phyloP scores from a whole-genome alignment of 1,140 invertebrate species.

The Drosophila pachea region DNA sequence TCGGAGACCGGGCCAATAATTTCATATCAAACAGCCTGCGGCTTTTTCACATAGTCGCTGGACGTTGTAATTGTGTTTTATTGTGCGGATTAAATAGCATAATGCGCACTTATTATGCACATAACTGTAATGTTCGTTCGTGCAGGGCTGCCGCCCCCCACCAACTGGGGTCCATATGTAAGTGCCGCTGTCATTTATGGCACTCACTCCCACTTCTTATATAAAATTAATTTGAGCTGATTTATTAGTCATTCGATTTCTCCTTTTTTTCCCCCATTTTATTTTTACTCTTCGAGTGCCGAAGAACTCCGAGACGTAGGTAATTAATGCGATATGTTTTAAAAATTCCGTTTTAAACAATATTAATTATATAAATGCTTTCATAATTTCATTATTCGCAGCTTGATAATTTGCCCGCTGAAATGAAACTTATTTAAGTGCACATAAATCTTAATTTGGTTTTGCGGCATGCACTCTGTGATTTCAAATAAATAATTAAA shows the following conservation, averaged over 20 bases:
- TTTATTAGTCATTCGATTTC: conserved; percentile 45
- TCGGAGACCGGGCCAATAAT: conserved; percentile 15
- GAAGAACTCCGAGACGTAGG: conserved; percentile 21
- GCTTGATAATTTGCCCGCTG: conserved; percentile 45
- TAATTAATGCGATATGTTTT: conserved; percentile 50
- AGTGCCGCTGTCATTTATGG: conserved; percentile 32
- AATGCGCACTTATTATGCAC: conserved; percentile 60
- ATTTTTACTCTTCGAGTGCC: conserved; percentile 1
- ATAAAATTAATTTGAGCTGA: conserved; percentile 49
- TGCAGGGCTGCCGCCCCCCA: conserved; percentile 6
- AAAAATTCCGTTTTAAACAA: conserved; percentile 42
- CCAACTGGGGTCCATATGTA: neutral
- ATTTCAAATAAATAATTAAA: conserved; percentile 21
- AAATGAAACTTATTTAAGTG: conserved; percentile 59
- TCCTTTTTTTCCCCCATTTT: conserved; percentile 38
- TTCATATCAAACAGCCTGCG: conserved; percentile 14
- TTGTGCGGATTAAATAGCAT: conserved; percentile 65
- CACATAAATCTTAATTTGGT: conserved; percentile 53
- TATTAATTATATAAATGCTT: conserved; percentile 44
- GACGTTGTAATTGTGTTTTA: conserved; percentile 45
- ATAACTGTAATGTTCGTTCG: conserved; percentile 59
- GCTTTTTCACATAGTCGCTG: conserved; percentile 5
- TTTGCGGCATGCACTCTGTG: conserved; percentile 15
- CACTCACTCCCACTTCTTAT: neutral
- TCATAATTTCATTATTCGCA: conserved; percentile 53